These are phyloP conservation scores for Parazoanthus darwini DNA, from an alignment of 92 coral and sea anemone genomes.

Conservation along the genomic window DNA sequence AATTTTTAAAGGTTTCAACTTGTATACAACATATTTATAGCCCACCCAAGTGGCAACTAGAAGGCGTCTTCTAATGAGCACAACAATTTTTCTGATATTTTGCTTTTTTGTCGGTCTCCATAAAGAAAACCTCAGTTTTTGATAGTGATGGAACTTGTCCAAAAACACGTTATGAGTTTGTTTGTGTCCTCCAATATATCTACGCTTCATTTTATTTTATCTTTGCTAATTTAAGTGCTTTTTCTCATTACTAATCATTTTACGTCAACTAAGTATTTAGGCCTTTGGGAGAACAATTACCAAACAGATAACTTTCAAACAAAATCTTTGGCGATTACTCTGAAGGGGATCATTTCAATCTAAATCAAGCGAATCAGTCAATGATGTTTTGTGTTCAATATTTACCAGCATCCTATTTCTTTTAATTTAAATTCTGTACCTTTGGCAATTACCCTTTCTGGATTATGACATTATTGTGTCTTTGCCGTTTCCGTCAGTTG, in stretches of 20 bases:
- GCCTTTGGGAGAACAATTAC: too few relatives aligned
- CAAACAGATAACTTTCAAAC: too few relatives aligned
- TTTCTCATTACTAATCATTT: not conserved
- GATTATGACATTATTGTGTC: not conserved
- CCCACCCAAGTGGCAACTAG: too few relatives aligned
- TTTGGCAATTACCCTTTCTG: not conserved
- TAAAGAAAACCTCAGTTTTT: too few relatives aligned
- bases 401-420: not conserved
- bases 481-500: not conserved
- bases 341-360: not conserved
- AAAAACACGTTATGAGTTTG: not conserved
- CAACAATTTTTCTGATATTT: too few relatives aligned
- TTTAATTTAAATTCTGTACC: conserved; percentile 6
- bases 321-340: not conserved
- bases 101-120: too few relatives aligned
- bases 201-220: not conserved
- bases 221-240: not conserved
- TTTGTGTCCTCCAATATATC: not conserved
- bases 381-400: not conserved
- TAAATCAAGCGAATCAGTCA: not conserved
- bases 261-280: too few relatives aligned
- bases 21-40: too few relatives aligned
- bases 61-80: too few relatives aligned
- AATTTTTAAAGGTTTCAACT: too few relatives aligned
- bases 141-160: not conserved